phyloP scores from a whole-genome alignment of 2,888 invertebrate species.

The Ophioninae sp. region DNA sequence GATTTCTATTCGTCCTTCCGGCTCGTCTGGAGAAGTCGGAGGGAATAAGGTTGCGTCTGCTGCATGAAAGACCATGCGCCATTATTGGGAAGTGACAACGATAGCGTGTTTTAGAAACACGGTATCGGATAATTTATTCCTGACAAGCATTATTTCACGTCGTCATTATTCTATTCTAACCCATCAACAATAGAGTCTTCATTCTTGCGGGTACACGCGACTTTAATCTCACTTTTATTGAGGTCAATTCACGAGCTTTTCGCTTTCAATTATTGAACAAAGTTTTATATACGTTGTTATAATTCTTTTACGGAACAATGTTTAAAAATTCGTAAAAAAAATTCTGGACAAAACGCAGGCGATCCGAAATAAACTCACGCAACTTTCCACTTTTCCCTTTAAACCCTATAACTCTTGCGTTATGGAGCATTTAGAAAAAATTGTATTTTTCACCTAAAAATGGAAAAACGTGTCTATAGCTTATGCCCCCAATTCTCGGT shows the following conservation, averaged over 20 bases:
- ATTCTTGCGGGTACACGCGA: background rate
- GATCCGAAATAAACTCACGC: no score
- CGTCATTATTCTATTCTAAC: background rate
- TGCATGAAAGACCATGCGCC: background rate
- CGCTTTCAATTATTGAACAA: background rate
- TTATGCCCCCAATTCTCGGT: no score
- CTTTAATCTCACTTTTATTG: background rate
- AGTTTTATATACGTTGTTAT: background rate
- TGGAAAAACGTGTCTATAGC: no score
- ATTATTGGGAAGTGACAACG: background rate
- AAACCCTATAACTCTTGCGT: no score
- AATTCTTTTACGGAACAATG: background rate
- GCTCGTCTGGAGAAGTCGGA: background rate
- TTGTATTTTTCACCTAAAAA: no score
- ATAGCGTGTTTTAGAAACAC: background rate
- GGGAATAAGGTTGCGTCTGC: background rate
- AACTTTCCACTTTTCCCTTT: no score
- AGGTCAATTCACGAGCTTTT: background rate
- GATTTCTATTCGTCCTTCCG: slow-evolving; percentile 27
- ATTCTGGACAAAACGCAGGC: no score
- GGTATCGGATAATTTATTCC: background rate
- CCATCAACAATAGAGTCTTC: background rate
- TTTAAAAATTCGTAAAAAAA: background rate
- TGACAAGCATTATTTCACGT: slow-evolving; percentile 7
- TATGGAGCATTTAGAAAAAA: no score